Evolutionary conservation across 2,113 vertebrate genomes (phyloP), one percentile per base, ranked within the genome.

Genomic region (Myodes glareolus): DNA sequence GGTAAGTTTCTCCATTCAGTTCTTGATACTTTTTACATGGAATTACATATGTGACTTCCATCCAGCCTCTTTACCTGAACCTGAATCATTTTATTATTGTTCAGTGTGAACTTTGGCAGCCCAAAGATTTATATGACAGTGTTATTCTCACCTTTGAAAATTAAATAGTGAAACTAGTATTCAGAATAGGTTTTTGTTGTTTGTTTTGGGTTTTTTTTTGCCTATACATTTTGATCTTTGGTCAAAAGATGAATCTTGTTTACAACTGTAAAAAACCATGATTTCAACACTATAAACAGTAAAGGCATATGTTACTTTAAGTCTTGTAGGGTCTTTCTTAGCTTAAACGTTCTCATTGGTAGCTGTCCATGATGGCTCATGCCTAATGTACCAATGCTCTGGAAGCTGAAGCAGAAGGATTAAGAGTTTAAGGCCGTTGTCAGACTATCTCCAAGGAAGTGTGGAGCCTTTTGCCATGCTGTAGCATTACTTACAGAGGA

Each of bases 1-100:
- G 52, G 36, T 96, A 61, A 47, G 58, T 88, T 96, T 70, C 94
- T 94, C 94, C 67, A 36, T 95, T 95, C 52, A 95, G 6, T 87
- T 96, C 68, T 87, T 87, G 33, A 95, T 95, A 76, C 5, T 31
- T 68, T 73, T 73, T 1, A 82, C 25, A 68, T 31, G 72, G 45
- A 84, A 45, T 91, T 91, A 88, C 72, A 39, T 88, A 52, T 42
- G 29, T 90, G 90, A 45, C 50, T 91, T 61, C 47, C 73, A 10
- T 82, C 75, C 61, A 92, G 36, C 85, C 55, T 63, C 7, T 67
- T 88, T 87, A 61, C 72, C 2, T 1, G 55, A 47, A 91, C n/a
- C 16, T 16, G 5, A 2, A 50, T 95, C 80, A 75, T 68, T 92
- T 21, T 50, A 87, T 88, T 88, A 50, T 58, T 73, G 75, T 16